Evolutionary conservation across 2,888 invertebrate genomes (phyloP).

Genomic region (Drosophila merina): DNA sequence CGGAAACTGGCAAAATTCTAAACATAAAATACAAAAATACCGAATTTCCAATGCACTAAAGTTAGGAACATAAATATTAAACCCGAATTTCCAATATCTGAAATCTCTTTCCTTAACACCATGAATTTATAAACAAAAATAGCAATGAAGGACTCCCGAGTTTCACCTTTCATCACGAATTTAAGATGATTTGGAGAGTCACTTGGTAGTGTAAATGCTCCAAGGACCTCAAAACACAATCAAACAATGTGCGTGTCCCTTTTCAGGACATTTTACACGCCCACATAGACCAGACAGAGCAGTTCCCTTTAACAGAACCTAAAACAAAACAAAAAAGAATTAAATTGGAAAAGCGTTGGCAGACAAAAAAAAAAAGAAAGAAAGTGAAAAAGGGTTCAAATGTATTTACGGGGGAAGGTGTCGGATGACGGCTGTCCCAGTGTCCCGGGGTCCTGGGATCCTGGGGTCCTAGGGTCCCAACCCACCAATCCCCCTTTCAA

Average conservation of each 20-base stretch:
- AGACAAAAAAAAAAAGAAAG: conserved; percentile 2
- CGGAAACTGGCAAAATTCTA: conserved; percentile 24
- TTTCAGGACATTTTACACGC: conserved; percentile 47
- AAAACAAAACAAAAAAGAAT: conserved; percentile 24
- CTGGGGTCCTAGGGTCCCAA: neutral
- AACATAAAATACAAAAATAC: neutral
- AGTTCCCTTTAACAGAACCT: conserved; percentile 29
- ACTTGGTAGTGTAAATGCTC: conserved; percentile 33
- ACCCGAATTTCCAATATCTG: neutral
- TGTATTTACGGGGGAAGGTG: conserved; percentile 61
- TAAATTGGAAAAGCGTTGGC: conserved; percentile 38
- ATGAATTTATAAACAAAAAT: neutral
- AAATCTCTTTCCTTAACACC: neutral
- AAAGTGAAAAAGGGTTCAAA: conserved; percentile 64
- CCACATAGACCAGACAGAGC: conserved; percentile 41
- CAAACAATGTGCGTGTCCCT: conserved; percentile 52
- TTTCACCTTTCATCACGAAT: conserved; percentile 3
- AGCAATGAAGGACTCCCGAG: neutral
- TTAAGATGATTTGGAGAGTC: conserved; percentile 11
- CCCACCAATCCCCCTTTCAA: neutral
- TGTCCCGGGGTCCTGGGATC: conserved; percentile 3
- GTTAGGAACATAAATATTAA: neutral
- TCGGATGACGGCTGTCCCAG: conserved; percentile 16
- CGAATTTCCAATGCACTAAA: conserved; percentile 22
- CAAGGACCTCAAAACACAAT: conserved; percentile 18